Evolutionary conservation across 2,888 invertebrate genomes (phyloP).

Genomic region (Drosophila dives): DNA sequence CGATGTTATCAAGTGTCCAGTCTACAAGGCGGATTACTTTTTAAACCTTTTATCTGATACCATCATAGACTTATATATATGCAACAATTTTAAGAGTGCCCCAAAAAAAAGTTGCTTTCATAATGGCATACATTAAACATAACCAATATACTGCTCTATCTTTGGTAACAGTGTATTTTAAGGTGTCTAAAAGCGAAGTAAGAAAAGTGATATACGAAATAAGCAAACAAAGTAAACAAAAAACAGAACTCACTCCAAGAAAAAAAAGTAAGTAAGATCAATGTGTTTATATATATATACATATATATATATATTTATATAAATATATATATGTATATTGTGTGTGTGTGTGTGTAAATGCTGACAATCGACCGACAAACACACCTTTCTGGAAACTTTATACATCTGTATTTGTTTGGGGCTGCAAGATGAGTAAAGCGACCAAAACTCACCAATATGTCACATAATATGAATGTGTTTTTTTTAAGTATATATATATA

Average conservation of each 20-base stretch:
- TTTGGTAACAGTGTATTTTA: neutral
- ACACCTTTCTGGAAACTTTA: constrained; percentile 63
- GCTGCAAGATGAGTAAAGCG: constrained; percentile 48
- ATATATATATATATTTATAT: constrained; percentile 1
- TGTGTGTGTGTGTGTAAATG: constrained; percentile 15
- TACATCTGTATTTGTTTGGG: constrained; percentile 46
- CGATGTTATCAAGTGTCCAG: neutral
- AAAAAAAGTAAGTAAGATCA: constrained; percentile 49
- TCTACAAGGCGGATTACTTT: neutral
- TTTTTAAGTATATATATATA: constrained; percentile 13
- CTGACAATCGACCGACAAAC: constrained; percentile 54
- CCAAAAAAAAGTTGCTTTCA: no score
- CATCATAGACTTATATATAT: neutral
- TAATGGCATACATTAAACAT: neutral
- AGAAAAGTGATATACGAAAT: constrained; percentile 6
- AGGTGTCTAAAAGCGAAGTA: constrained; percentile 13
- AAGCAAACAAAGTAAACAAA: constrained; percentile 39
- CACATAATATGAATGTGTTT: constrained; percentile 49
- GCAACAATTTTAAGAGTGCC: neutral
- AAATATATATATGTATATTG: neutral
- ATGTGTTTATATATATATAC: constrained; percentile 35
- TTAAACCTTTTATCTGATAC: neutral
- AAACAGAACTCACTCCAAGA: constrained; percentile 34
- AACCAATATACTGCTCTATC: neutral
- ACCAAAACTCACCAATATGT: constrained; percentile 53